phyloP scores from a whole-genome alignment of 2,113 vertebrate genomes.

The Oophaga pumilio region DNA sequence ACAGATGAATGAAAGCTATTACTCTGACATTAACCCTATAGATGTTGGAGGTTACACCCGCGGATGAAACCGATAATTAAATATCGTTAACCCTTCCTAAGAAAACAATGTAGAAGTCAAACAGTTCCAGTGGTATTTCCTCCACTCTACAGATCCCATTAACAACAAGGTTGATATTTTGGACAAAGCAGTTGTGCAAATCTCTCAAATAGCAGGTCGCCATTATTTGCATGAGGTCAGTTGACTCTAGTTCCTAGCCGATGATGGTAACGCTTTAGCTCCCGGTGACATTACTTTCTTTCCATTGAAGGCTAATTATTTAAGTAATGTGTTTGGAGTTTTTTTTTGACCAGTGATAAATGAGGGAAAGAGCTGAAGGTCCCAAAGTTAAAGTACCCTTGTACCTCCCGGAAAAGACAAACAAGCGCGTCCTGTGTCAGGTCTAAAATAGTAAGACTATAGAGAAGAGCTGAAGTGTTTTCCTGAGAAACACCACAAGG shows the following conservation, averaged over 20 bases:
- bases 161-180: slow-evolving; percentile 7
- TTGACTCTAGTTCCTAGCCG: slow-evolving; percentile 14
- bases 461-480: neutral
- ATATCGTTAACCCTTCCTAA: neutral
- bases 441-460: slow-evolving; percentile 11
- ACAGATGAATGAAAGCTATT: neutral
- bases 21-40: neutral
- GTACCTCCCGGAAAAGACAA: slow-evolving; percentile 45
- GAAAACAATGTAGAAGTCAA: neutral
- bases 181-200: slow-evolving; percentile 1
- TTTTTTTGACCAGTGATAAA: slow-evolving; percentile 35
- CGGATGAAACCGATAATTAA: neutral
- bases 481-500: slow-evolving; percentile 52
- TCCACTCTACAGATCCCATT: neutral
- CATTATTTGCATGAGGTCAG: slow-evolving; percentile 41
- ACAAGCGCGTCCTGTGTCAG: slow-evolving; percentile 40
- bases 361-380: slow-evolving; percentile 20
- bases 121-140: neutral
- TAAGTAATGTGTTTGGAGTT: slow-evolving; percentile 37
- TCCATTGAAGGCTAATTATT: slow-evolving; percentile 44
- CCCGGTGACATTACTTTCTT: slow-evolving; percentile 37
- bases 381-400: slow-evolving; percentile 29
- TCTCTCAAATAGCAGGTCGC: slow-evolving; percentile 18
- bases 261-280: slow-evolving; percentile 7
- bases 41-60: neutral